Evolutionary conservation across 2,113 vertebrate genomes (phyloP).

Genomic region (Eptesicus fuscus): DNA sequence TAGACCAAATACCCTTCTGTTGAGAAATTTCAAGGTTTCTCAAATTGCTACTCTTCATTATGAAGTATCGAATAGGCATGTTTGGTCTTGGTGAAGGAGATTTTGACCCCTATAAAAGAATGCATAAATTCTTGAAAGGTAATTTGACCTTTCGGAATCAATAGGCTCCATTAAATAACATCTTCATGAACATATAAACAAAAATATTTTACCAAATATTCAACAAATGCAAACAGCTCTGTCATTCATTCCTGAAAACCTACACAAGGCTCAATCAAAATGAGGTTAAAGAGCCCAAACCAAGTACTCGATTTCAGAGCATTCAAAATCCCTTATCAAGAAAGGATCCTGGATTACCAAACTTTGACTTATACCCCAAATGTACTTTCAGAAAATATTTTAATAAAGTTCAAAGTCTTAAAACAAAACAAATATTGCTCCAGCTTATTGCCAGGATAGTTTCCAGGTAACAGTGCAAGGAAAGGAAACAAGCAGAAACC

Average conservation of each 20-base stretch:
- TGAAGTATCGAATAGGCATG: conserved; percentile 87
- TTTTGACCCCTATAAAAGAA: conserved; percentile 79
- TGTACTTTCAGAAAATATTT: conserved; percentile 47
- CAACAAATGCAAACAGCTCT: conserved; percentile 41
- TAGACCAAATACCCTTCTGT: conserved; percentile 94
- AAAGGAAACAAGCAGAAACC: neutral
- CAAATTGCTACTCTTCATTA: conserved; percentile 94
- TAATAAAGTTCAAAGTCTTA: neutral
- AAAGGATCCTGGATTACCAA: neutral
- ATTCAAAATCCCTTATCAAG: conserved; percentile 26
- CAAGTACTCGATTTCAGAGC: conserved; percentile 18
- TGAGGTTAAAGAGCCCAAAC: conserved; percentile 11
- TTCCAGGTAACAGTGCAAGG: neutral
- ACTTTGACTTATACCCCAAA: conserved; percentile 33
- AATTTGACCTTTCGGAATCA: conserved; percentile 54
- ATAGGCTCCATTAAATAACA: conserved; percentile 43
- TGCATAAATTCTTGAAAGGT: conserved; percentile 44
- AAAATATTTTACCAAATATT: conserved; percentile 44
- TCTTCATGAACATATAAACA: conserved; percentile 38
- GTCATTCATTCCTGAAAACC: neutral
- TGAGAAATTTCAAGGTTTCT: conserved; percentile 94
- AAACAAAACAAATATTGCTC: conserved; percentile 29
- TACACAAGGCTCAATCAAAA: conserved; percentile 16
- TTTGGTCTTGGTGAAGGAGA: conserved; percentile 79
- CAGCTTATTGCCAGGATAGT: neutral